Evolutionary conservation across 2,113 vertebrate genomes (phyloP).

Genomic region (Sapayoa aenigma): DNA sequence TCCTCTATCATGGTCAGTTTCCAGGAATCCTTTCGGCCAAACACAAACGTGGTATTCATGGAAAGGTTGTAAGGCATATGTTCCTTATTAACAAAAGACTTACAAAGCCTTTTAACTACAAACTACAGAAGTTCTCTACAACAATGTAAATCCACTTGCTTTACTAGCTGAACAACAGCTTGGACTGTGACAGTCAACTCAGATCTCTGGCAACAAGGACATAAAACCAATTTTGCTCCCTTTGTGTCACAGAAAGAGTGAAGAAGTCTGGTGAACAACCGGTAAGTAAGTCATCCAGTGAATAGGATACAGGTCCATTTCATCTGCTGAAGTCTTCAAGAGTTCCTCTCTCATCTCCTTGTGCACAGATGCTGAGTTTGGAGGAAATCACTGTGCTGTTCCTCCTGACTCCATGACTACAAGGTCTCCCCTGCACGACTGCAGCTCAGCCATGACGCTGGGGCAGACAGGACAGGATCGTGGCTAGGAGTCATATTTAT

Average conservation of each 20-base stretch:
- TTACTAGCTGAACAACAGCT: neutral
- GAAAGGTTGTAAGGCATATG: neutral
- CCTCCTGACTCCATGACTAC: neutral
- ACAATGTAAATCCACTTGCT: neutral
- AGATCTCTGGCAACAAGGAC: neutral
- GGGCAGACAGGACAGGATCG: neutral
- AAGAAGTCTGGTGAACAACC: neutral
- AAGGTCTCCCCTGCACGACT: accelerated
- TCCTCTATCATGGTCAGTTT: neutral
- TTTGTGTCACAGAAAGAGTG: neutral
- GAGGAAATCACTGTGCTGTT: neutral
- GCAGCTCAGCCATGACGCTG: neutral
- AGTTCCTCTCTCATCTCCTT: neutral
- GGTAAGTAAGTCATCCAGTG: neutral
- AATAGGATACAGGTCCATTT: neutral
- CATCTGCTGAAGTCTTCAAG: neutral
- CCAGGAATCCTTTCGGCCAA: neutral
- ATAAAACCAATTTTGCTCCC: neutral
- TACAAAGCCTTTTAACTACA: neutral
- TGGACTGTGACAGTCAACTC: neutral
- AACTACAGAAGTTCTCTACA: neutral
- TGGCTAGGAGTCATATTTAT: neutral
- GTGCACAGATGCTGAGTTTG: neutral
- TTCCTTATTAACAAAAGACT: neutral
- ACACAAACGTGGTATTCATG: neutral